Percentiles rank a stretch among this genome's conserved stretches.
These are phyloP conservation scores for Coilia nasus DNA, from an alignment of 2,797 vertebrate genomes.

Conservation along the genomic window DNA sequence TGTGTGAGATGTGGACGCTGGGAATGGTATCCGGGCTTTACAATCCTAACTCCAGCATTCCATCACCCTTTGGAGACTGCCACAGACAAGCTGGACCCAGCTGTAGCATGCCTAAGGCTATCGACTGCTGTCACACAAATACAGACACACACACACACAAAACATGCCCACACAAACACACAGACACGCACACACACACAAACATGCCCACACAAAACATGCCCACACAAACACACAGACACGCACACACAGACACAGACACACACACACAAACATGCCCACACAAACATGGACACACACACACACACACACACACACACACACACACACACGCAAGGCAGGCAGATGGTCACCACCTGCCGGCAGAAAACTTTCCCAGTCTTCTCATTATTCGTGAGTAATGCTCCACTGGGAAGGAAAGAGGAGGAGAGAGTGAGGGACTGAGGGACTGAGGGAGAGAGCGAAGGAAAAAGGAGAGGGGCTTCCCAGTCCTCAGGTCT, in stretches of 20 bases:
- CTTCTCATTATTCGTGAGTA: conserved; percentile 56
- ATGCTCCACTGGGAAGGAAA: conserved; percentile 31
- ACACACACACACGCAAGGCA: not conserved
- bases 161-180: not conserved
- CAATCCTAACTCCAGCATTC: not conserved
- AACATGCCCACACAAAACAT: not conserved
- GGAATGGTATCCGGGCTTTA: not conserved
- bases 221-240: not conserved
- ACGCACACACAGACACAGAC: not conserved
- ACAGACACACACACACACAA: too few relatives aligned
- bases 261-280: not conserved
- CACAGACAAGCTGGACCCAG: conserved; percentile 49
- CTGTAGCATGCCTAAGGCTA: conserved; percentile 44
- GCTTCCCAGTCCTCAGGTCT: not conserved
- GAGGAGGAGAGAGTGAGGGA: not conserved
- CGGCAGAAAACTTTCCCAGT: conserved; percentile 53
- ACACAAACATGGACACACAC: conserved; percentile 19
- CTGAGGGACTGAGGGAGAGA: conserved; percentile 13
- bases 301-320: conserved; percentile 28
- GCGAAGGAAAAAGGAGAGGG: not conserved
- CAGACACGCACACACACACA: conserved; percentile 58
- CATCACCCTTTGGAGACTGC: not conserved
- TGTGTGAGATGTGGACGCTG: not conserved
- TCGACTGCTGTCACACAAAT: too few relatives aligned
- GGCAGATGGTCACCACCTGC: conserved; percentile 57